Conservation (phyloP, 2,113 vertebrate species). For the Elephas maximus region DNA sequence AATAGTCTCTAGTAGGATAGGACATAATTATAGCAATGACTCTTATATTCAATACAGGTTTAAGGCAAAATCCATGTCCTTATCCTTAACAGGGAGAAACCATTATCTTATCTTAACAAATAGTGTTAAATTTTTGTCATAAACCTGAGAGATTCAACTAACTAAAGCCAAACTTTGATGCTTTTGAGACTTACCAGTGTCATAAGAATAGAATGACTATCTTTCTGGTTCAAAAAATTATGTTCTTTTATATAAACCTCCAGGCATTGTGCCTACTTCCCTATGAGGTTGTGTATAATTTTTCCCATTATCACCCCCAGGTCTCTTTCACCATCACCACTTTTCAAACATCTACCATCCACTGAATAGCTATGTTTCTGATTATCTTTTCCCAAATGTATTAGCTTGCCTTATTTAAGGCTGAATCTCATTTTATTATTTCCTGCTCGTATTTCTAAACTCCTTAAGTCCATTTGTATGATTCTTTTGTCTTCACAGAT, state of each 20-base stretch:
- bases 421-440: slow-evolving; percentile 85
- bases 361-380: slow-evolving; percentile 71
- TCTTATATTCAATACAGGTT: background rate
- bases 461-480: slow-evolving; percentile 78
- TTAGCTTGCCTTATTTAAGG: slow-evolving; percentile 83
- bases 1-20: background rate
- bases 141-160: background rate
- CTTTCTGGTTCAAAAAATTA: slow-evolving; percentile 58
- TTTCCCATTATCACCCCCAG: slow-evolving; percentile 66
- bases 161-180: slow-evolving; percentile 37
- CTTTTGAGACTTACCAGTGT: slow-evolving; percentile 43
- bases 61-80: slow-evolving; percentile 23
- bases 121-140: slow-evolving; percentile 14
- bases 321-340: slow-evolving; percentile 66
- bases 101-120: background rate
- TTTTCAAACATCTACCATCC: slow-evolving; percentile 70
- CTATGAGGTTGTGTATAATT: slow-evolving; percentile 64
- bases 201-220: slow-evolving; percentile 27
- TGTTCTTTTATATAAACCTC: background rate
- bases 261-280: slow-evolving; percentile 36
- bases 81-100: slow-evolving; percentile 19
- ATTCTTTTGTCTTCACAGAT: slow-evolving; percentile 83
- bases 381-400: slow-evolving; percentile 79
- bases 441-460: slow-evolving; percentile 81
- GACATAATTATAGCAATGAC: background rate